Evolutionary conservation across 2,888 invertebrate genomes (phyloP).

Genomic region (Idaea aversata): DNA sequence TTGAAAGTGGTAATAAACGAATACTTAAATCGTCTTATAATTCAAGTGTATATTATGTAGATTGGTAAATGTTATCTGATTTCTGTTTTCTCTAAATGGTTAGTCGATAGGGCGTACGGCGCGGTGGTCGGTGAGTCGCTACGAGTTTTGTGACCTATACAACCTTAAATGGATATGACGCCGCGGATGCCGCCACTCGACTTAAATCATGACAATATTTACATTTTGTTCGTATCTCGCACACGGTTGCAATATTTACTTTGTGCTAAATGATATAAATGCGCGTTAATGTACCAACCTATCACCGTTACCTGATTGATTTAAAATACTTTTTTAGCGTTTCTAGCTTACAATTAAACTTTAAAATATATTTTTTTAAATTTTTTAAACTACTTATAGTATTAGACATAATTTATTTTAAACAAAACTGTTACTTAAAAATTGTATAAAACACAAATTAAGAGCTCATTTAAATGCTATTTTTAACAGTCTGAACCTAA

Average conservation of each 20-base stretch:
- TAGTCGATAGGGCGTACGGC: slow-evolving; percentile 41
- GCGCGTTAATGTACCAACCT: background rate
- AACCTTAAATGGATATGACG: slow-evolving; percentile 62
- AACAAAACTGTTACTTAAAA: no score
- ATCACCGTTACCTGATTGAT: background rate
- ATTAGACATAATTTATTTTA: no score
- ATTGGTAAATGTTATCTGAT: slow-evolving; percentile 28
- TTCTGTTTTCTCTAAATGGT: slow-evolving; percentile 49
- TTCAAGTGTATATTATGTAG: slow-evolving; percentile 3
- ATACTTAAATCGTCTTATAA: background rate
- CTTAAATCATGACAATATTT: slow-evolving; percentile 63
- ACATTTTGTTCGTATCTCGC: slow-evolving; percentile 46
- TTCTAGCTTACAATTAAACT: no score
- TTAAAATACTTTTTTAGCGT: background rate
- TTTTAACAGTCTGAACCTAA: no score
- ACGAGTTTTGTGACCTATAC: slow-evolving; percentile 52
- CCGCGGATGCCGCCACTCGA: slow-evolving; percentile 50
- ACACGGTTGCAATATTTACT: slow-evolving; percentile 45
- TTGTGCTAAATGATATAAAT: slow-evolving; percentile 22
- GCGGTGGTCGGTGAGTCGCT: slow-evolving; percentile 32
- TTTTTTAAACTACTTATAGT: no score
- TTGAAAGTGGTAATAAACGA: no score
- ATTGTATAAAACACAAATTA: no score
- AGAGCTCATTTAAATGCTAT: no score
- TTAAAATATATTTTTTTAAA: no score